Base-by-base conservation (phyloP, 2,888 invertebrate genomes). In the Selenia dentaria region DNA sequence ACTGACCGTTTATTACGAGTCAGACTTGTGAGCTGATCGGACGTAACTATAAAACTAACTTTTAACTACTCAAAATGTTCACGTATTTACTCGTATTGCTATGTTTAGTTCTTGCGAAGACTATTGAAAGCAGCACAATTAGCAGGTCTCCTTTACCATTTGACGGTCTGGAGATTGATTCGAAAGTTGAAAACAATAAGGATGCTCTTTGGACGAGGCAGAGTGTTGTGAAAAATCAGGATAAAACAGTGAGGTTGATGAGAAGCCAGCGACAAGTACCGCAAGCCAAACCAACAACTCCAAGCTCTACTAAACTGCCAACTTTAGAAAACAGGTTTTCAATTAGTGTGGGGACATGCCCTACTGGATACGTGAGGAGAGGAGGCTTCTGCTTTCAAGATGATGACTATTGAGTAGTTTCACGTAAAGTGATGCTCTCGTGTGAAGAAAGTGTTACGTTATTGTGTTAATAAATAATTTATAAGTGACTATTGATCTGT, bases 351-450 rank as follows among this genome's bases (percentile, higher is more conserved):
- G 65, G 64, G 1, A 27, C 38, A 2, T 74, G 74, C 8, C 74
- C 74, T 0, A 3, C 14, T 0, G 73, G 73, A 2, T 64, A 62
- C 33, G 50, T 57, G 2, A 48, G 45, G 14, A 46, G 51, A 12
- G 70, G 73, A 6, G 64, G 62, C 0, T 70, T 72, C 35, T 72
- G 72, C 39, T 72, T 70, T 26, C 61, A 56, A 0, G 59, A 62
- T n/a, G 58, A 59, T 4, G 65, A 71, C 40, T 67, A 65, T 29
- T 36, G 31, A 32, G 16, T 16, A 16, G 16, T 16, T 35, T 37
- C n/a, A n/a, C n/a, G 11, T n/a, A 14, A 13, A n/a, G n/a, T n/a
- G n/a, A n/a, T n/a, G n/a, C n/a, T n/a, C n/a, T n/a, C n/a, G 4
- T 9, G 4, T 1, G 3, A 25, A 10, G 10, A 25, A 3, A 25